Percentiles rank a stretch among this genome's conserved stretches.
phyloP scores from a whole-genome alignment of 2,113 vertebrate genomes.

The Phaethornis superciliosus region DNA sequence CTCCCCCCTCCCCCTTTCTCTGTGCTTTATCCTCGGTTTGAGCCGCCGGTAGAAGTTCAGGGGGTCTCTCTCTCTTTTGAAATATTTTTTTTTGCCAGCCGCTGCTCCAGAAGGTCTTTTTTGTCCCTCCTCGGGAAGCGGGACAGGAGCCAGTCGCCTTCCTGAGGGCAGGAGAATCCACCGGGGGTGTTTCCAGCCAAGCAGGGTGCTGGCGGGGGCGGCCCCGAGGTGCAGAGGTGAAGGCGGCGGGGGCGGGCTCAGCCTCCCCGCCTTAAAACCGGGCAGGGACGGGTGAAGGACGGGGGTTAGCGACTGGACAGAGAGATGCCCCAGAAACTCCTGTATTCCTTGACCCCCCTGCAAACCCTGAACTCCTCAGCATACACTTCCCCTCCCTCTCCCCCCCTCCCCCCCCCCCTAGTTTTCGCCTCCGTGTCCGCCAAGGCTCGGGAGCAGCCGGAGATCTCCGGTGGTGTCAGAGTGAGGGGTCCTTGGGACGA shows the following conservation, averaged over 20 bases:
- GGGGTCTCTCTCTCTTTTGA: no score
- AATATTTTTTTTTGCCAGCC: background rate
- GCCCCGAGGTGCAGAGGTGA: no score
- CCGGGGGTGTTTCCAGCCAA: background rate
- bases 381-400: no score
- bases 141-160: background rate
- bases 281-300: no score
- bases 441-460: background rate
- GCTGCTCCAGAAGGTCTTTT: background rate
- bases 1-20: fast-evolving
- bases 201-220: background rate
- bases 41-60: background rate
- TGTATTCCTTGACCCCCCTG: fast-evolving
- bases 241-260: fast-evolving
- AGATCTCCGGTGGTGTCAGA: background rate
- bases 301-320: background rate
- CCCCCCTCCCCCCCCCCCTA: no score
- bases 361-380: background rate
- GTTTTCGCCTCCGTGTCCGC: background rate
- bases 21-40: background rate
- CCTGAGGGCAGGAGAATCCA: background rate
- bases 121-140: background rate
- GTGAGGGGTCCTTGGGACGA: background rate
- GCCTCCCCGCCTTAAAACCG: background rate
- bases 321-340: background rate